Conservation (phyloP, 2,113 vertebrate genomes). For the Felis chaus region DNA sequence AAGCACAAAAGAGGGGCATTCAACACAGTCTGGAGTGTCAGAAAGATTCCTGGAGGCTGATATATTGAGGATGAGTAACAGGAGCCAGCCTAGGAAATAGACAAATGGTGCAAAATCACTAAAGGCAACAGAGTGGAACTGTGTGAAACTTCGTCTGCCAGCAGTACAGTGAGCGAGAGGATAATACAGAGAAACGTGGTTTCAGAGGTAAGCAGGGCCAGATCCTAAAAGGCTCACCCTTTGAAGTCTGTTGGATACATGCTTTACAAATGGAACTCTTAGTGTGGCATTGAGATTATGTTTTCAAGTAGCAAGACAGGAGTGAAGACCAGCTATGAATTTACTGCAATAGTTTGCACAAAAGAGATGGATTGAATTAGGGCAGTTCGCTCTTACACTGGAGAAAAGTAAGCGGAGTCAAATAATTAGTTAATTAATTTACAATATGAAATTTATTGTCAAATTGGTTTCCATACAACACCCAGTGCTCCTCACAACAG, state of each 20-base stretch:
- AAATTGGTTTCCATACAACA: too few relatives aligned
- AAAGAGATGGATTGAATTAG: not conserved
- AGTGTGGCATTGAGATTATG: not conserved
- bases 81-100: not conserved
- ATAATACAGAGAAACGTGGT: not conserved
- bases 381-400: not conserved
- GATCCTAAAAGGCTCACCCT: not conserved
- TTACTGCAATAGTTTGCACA: not conserved
- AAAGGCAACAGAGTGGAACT: not conserved
- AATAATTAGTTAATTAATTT: too few relatives aligned
- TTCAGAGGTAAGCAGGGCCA: not conserved
- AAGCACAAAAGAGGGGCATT: not conserved
- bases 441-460: too few relatives aligned
- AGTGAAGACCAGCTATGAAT: not conserved
- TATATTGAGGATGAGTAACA: not conserved
- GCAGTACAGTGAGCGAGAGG: not conserved
- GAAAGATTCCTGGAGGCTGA: not conserved
- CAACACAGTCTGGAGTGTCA: not conserved
- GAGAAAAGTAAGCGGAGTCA: not conserved
- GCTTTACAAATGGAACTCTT: not conserved
- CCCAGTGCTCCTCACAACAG: too few relatives aligned
- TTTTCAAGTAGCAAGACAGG: slow-evolving; percentile 12
- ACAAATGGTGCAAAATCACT: not conserved
- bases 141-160: not conserved
- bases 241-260: not conserved